Base-by-base conservation (phyloP, 2,797 vertebrate species). In the Okamejei kenojei region DNA sequence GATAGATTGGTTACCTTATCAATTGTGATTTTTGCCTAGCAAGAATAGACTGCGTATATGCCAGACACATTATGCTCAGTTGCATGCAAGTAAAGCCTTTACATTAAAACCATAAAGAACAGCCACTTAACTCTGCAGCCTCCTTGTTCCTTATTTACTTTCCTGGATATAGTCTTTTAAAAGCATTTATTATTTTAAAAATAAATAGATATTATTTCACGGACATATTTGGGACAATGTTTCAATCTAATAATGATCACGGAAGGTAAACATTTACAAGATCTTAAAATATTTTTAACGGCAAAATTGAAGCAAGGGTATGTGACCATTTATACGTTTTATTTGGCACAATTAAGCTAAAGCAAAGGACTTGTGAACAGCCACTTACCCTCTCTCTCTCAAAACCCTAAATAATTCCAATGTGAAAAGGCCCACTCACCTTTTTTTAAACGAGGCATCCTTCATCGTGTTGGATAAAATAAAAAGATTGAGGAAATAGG, bases 401-500 rank as follows among this genome's bases (percentile, higher is more conserved):
- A 15, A 76, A 58, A 92, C 23, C 29, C 23, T 2, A 74, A 54
- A 92, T 54, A 29, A 71, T 38, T 13, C 90, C 38, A 74, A 38
- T 26, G 15, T 92, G 90, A 74, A 92, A 74, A 54, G 90, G 23
- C 1, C 38, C 6, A 35, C 29, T 90, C 38, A 54, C 90, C 17
- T 7, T 91, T 38, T 79, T 19, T 74, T 29, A 92, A 54, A 9
- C 2, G 45, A 92, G 58, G 45, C 68, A 91, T 73, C 68, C 2
- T 54, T 92, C 38, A n/a, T 76, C 58, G 35, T 76, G n/a, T 54
- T 17, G 38, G 65, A 38, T 74, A 54, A 26, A 58, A 92, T 32
- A 68, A 92, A 92, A 74, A 26, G 38, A 92, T 68, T 91, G 68
- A 74, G 38, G 90, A 91, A 91, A 76, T 26, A 76, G 71, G 73